These are phyloP conservation scores for Drosophila prostipennis DNA, from an alignment of 2,888 invertebrate species.

Conservation along the genomic window DNA sequence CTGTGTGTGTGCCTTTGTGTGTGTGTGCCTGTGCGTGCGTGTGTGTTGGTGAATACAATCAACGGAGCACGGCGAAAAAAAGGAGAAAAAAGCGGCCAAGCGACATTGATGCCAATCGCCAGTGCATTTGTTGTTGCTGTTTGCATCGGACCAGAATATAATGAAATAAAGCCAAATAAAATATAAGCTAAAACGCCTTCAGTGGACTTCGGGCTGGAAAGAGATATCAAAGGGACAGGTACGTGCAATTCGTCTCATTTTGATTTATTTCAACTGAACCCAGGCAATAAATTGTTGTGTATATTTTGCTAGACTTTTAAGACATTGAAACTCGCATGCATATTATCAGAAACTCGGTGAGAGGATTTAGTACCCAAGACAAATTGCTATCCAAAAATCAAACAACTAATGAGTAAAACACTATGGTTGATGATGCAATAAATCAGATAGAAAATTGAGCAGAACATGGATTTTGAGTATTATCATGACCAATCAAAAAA, in stretches of 20 bases:
- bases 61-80: slow-evolving; percentile 32
- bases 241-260: slow-evolving; percentile 69
- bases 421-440: slow-evolving; percentile 29
- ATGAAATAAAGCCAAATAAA: slow-evolving; percentile 43
- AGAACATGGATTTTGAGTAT: neutral
- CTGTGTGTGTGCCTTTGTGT: slow-evolving; percentile 27
- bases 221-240: slow-evolving; percentile 70
- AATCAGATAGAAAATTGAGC: slow-evolving; percentile 1
- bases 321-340: slow-evolving; percentile 10
- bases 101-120: slow-evolving; percentile 79
- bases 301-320: slow-evolving; percentile 14
- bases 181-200: slow-evolving; percentile 70
- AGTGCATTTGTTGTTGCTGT: slow-evolving; percentile 53
- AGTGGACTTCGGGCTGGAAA: slow-evolving; percentile 57
- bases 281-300: slow-evolving; percentile 45
- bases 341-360: slow-evolving; percentile 18
- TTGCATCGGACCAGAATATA: slow-evolving; percentile 49
- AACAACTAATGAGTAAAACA: slow-evolving; percentile 13
- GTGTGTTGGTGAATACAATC: slow-evolving; percentile 36
- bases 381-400: slow-evolving; percentile 12
- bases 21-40: slow-evolving; percentile 37
- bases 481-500: neutral
- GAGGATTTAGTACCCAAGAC: slow-evolving; percentile 11
- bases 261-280: slow-evolving; percentile 62
- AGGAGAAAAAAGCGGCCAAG: slow-evolving; percentile 68